Evolutionary conservation across 2,113 vertebrate species (phyloP), one percentile per base, ranked within the genome.

Genomic region (Nyctibius bracteatus): DNA sequence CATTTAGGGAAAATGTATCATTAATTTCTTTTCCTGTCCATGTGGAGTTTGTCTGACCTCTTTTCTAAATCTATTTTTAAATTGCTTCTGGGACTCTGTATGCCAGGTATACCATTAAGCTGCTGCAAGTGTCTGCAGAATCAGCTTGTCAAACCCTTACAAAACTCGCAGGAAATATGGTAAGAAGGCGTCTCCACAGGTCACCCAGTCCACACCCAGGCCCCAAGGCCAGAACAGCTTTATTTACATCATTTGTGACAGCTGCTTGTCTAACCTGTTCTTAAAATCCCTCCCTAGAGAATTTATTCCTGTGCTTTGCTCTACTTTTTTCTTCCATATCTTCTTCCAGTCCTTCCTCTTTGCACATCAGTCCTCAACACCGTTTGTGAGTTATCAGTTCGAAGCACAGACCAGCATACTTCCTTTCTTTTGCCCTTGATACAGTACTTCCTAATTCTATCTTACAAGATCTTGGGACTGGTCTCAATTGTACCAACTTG

Each of bases 1-100:
- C 81, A 24, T 73, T 92, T 67, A 92, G 63, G 85, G 88, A 92
- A 93, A 94, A 95, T 19, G 41, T 92, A 92, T 82, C 96, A 95
- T 97, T 95, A 96, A 97, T 96, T 97, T 96, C 86, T 97, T 84
- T 94, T 88, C 91, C 94, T 94, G 91, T 93, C 95, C 97, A 28
- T 82, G 89, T 5, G 21, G 92, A 92, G 84, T 96, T 96, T 93
- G 91, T 95, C 93, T 97, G 97, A 97, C 97, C 97, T 98, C 95
- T 94, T 97, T 94, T 97, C 92, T 85, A 95, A 92, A 95, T 96
- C 97, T 98, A 98, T 98, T 98, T 98, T 97, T 96, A 96, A 94
- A 97, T 86, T 47, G 57, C 90, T 95, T 93, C 89, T 89, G 90
- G 96, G 90, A 92, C 88, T 95, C 92, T 94, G 46, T 39, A 86